Conservation (phyloP, 2,113 vertebrate species). For the Okapia johnstoni region DNA sequence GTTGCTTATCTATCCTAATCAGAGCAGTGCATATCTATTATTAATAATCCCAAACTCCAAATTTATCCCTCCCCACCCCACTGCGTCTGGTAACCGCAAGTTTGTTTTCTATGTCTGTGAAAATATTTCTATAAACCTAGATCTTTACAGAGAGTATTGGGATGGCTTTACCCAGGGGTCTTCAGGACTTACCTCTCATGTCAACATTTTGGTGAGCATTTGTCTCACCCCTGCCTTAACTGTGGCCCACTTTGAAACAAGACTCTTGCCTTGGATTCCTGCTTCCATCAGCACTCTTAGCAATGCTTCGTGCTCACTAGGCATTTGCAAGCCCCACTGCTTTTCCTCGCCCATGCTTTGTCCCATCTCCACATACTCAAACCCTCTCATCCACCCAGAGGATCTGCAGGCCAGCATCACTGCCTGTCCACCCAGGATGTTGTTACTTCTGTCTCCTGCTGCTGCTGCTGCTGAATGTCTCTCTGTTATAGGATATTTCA, state of each 20-base stretch:
- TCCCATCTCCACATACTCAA: not conserved
- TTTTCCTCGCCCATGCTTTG: not conserved
- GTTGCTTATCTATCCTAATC: not conserved
- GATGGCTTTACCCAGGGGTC: not conserved
- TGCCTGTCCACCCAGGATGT: not conserved
- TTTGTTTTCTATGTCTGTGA: not conserved
- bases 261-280: not conserved
- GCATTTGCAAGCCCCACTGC: not conserved
- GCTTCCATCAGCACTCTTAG: accelerated
- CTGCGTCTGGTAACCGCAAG: not conserved
- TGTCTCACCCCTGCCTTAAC: not conserved
- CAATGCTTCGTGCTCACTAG: not conserved
- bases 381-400: not conserved
- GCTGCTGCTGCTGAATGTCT: not conserved
- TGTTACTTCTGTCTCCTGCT: not conserved
- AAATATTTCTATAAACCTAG: not conserved
- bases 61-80: not conserved
- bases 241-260: not conserved
- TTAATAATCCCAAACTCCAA: not conserved
- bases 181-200: not conserved
- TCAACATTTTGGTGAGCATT: not conserved
- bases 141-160: too few relatives aligned
- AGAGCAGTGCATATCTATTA: not conserved
- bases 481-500: not conserved
- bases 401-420: too few relatives aligned